Base-by-base conservation (phyloP, 2,797 vertebrate genomes). In the Onychomys torridus region DNA sequence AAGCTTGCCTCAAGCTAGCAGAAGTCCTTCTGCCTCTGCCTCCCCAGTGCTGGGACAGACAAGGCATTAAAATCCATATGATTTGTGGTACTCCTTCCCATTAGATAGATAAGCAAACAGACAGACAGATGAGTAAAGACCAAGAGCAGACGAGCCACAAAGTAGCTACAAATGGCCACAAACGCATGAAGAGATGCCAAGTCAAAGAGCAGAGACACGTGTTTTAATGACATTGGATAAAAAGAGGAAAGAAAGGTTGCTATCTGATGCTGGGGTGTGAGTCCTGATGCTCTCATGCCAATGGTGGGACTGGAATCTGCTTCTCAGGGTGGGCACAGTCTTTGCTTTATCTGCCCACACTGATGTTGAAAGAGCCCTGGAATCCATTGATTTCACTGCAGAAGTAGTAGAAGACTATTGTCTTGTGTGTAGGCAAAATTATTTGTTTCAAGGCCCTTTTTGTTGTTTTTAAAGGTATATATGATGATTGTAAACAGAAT, bases 11-110 rank as follows among this genome's bases (percentile, higher is more conserved):
- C 59, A 78, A 49, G 59, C 32, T 37, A 43, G 13, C 40, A 37
- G 75, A 63, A 52, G 59, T 65, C 34, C 59, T 65, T 46, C 59
- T 90, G 75, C 59, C 43, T 52, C 59, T 78, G 59, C 75, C 75
- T 78, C 43, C 59, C 59, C 46, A 52, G 32, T 65, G 88, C 59
- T 25, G 19, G 59, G 73, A 84, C 76, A 94, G 75, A 89, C 59
- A 96, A 78, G 69, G 59, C 93, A 92, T 95, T 93, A 88, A 91
- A 97, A 93, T 46, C 76, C 71, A 85, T 10, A 73, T 55, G 57
- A 85, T 73, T 69, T 81, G 71, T 82, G 90, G 4, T 49, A 16
- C 40, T 83, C 75, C 37, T 95, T 95, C 37, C 78, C 88, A 55
- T 88, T 57, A 89, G 84, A 93, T 96, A 94, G 27, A 55, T 57